These are phyloP conservation scores for Lacerta viridis DNA, from an alignment of 2,797 vertebrate genomes.

Conservation along the genomic window DNA sequence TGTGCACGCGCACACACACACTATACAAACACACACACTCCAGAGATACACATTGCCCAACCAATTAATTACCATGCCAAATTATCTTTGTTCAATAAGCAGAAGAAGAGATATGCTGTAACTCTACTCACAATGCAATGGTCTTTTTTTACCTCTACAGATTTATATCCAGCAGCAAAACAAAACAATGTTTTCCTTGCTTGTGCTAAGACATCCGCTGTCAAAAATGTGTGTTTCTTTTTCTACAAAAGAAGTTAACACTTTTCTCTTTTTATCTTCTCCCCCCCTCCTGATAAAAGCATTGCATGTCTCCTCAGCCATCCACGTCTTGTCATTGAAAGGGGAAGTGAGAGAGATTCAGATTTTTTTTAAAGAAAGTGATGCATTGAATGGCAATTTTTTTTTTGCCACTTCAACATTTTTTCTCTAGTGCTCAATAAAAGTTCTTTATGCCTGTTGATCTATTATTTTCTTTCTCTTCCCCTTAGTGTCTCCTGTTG, in stretches of 20 bases:
- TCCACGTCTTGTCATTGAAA: neutral
- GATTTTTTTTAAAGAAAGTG: neutral
- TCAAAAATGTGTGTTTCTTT: conserved; percentile 32
- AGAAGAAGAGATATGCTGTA: neutral
- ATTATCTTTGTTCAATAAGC: conserved; percentile 2
- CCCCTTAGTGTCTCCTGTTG: neutral
- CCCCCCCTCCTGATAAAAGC: conserved; percentile 4
- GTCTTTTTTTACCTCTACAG: neutral
- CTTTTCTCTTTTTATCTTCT: neutral
- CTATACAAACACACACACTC: neutral
- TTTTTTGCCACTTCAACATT: neutral
- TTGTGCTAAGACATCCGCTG: neutral
- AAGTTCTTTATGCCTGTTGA: neutral
- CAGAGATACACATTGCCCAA: neutral
- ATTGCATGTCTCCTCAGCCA: conserved; percentile 11
- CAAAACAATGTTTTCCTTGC: conserved; percentile 5
- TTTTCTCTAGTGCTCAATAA: neutral
- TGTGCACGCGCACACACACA: no score
- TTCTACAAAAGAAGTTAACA: conserved; percentile 18
- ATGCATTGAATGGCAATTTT: conserved; percentile 13
- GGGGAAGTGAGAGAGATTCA: neutral
- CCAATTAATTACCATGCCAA: conserved; percentile 3
- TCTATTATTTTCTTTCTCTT: conserved; percentile 2
- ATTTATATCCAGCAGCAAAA: accelerated
- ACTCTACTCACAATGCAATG: neutral